Conservation (phyloP, 1,140 invertebrate genomes). For the Parapsyche elsis region DNA sequence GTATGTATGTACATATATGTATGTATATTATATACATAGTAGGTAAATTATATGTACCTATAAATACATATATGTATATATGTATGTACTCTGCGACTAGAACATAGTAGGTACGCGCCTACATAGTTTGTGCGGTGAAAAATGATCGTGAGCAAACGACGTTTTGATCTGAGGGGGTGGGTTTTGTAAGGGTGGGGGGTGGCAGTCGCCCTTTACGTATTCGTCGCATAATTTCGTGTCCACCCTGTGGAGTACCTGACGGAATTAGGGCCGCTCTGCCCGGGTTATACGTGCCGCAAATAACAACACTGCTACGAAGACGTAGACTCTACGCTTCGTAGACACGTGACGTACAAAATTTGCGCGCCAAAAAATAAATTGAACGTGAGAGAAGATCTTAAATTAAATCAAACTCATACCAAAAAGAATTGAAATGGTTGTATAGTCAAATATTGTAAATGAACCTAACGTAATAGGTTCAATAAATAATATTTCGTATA, state of each 20-base stretch:
- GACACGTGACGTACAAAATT: slow-evolving; percentile 7
- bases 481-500: not conserved
- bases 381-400: not conserved
- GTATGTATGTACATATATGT: no score
- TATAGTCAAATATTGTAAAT: no score
- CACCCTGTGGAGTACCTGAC: slow-evolving; percentile 1
- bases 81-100: no score
- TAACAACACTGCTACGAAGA: slow-evolving; percentile 20
- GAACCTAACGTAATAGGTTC: no score
- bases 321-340: not conserved
- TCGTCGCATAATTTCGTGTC: slow-evolving; percentile 38
- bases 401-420: not conserved
- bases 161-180: slow-evolving; percentile 20
- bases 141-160: slow-evolving; percentile 13
- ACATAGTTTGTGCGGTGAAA: not conserved
- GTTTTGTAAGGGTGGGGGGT: not conserved
- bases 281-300: slow-evolving; percentile 29
- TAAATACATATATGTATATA: no score
- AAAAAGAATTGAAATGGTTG: no score
- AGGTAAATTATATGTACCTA: no score
- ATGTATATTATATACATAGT: no score
- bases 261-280: slow-evolving; percentile 20
- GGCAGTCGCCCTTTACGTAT: slow-evolving; percentile 24
- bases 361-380: not conserved
- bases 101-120: no score